Conservation (phyloP, 1,140 invertebrate species). For the Euura lappo region DNA sequence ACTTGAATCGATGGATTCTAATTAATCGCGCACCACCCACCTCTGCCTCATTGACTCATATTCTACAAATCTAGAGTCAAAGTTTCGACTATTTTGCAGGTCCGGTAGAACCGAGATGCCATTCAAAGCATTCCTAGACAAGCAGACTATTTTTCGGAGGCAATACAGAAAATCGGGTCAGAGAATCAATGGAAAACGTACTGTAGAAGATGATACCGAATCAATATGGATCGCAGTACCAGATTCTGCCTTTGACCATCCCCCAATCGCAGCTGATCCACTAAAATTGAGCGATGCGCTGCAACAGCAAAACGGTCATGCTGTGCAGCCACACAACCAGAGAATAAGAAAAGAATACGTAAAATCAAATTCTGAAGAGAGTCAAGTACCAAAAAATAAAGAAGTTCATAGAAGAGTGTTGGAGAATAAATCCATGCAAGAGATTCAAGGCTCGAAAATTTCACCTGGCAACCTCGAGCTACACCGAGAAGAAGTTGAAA, state of each 20-base stretch:
- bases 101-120: slow-evolving; percentile 41
- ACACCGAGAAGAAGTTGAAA: background rate
- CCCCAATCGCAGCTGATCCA: slow-evolving; percentile 12
- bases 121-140: slow-evolving; percentile 46
- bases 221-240: slow-evolving; percentile 33
- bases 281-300: slow-evolving; percentile 14
- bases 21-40: background rate
- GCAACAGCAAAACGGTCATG: background rate
- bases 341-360: background rate
- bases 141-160: slow-evolving; percentile 43
- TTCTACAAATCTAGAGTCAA: slow-evolving; percentile 36
- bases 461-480: background rate
- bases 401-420: background rate
- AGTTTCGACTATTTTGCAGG: slow-evolving; percentile 55
- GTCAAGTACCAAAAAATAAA: background rate
- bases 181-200: slow-evolving; percentile 22
- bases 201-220: slow-evolving; percentile 24
- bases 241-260: slow-evolving; percentile 20
- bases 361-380: background rate
- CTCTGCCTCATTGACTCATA: background rate
- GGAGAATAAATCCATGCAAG: slow-evolving; percentile 6
- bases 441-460: background rate
- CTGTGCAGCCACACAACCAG: background rate
- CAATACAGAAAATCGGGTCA: slow-evolving; percentile 26
- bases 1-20: background rate